Evolutionary conservation across 2,888 invertebrate genomes (phyloP).

Genomic region (Carcina quercana): DNA sequence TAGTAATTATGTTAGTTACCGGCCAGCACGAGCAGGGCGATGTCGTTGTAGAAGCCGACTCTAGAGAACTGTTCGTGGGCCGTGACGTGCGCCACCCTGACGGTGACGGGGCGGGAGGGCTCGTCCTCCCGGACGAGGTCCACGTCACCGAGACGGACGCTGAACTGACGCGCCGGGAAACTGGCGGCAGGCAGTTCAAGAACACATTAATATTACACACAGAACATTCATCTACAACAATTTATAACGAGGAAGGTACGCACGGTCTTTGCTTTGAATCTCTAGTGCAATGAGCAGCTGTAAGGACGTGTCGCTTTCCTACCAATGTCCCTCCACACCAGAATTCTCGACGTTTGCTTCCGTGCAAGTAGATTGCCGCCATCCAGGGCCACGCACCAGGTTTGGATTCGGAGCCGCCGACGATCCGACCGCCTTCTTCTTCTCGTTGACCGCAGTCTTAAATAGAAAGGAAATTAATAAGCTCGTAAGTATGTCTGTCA

Average conservation of each 20-base stretch:
- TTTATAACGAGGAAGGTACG: constrained; percentile 45
- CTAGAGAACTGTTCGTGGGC: constrained; percentile 91
- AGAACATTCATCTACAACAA: too few species aligned
- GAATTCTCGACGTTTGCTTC: constrained; percentile 88
- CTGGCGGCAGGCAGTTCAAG: too few species aligned
- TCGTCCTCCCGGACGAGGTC: constrained; percentile 90
- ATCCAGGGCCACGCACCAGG: constrained; percentile 97
- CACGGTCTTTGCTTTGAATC: constrained; percentile 93
- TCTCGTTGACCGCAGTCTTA: constrained; percentile 90
- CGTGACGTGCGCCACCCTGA: constrained; percentile 83
- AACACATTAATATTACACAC: too few species aligned
- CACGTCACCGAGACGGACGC: constrained; percentile 91
- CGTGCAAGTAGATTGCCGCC: constrained; percentile 94
- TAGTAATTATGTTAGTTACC: constrained; percentile 29
- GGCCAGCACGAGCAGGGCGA: constrained; percentile 87
- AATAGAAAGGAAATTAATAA: constrained; percentile 9
- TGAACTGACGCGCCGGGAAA: constrained; percentile 91
- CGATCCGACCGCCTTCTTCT: constrained; percentile 89
- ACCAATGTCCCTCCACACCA: constrained; percentile 96
- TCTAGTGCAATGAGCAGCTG: constrained; percentile 95
- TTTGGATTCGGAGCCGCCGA: constrained; percentile 89
- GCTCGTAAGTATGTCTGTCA: neutral
- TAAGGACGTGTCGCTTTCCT: constrained; percentile 85
- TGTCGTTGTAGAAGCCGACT: constrained; percentile 96
- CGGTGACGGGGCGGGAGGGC: constrained; percentile 87